Conservation (phyloP, 2,113 vertebrate species). For the Trogon surrucura region DNA sequence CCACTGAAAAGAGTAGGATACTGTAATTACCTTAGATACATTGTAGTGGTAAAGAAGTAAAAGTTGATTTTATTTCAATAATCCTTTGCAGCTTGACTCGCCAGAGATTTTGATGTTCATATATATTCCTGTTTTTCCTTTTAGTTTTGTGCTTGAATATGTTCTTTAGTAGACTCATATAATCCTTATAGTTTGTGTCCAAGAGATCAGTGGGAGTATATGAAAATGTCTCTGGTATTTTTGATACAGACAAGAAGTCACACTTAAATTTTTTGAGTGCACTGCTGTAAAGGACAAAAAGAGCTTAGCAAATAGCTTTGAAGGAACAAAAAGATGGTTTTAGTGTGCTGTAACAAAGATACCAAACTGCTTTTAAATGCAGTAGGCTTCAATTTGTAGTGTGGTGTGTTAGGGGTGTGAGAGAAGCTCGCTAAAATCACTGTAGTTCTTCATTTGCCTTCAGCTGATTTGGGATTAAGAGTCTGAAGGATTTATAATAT, state of each 20-base stretch:
- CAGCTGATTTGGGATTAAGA: neutral
- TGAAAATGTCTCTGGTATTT: neutral
- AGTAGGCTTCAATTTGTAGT: neutral
- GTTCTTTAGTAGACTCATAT: neutral
- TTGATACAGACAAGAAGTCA: neutral
- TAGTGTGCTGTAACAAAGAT: accelerated
- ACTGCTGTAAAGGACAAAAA: neutral
- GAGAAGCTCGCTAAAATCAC: neutral
- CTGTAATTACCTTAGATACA: neutral
- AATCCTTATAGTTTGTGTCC: neutral
- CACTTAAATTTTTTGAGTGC: neutral
- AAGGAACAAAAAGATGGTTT: neutral
- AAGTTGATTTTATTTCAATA: neutral
- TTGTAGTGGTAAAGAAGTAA: neutral
- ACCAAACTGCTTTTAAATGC: neutral
- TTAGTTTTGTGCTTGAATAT: neutral
- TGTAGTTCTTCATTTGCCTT: neutral
- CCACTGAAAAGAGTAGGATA: neutral
- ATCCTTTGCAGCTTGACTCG: neutral
- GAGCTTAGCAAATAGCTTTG: neutral
- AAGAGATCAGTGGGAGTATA: accelerated
- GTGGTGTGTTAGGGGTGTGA: neutral
- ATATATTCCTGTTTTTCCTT: neutral
- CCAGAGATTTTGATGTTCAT: neutral
- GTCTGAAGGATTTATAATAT: neutral